phyloP scores from a whole-genome alignment of 2,113 vertebrate genomes.

The Zootoca vivipara region DNA sequence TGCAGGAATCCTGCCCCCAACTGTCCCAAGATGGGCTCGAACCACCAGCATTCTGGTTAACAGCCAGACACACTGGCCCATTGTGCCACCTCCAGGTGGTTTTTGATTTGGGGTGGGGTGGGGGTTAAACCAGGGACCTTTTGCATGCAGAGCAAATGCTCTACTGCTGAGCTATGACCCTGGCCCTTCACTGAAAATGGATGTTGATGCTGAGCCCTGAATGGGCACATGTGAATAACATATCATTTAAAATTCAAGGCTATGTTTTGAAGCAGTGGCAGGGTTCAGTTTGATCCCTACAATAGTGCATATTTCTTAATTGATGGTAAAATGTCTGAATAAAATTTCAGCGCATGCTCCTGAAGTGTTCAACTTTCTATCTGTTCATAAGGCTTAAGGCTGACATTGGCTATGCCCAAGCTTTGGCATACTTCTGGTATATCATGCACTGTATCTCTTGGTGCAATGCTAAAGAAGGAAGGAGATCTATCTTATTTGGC shows the following conservation, averaged over 20 bases:
- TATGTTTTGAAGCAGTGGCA: not conserved
- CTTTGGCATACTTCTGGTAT: not conserved
- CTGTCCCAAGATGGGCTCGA: no score
- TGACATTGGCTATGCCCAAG: not conserved
- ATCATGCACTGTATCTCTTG: not conserved
- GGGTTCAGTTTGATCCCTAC: not conserved
- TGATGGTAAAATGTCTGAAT: not conserved
- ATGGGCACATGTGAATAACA: not conserved
- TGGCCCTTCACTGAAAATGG: not conserved
- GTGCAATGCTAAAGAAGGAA: not conserved
- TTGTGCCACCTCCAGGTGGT: no score
- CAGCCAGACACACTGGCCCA: no score
- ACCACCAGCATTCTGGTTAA: no score
- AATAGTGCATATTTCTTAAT: not conserved
- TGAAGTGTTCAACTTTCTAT: not conserved
- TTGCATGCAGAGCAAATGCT: not conserved
- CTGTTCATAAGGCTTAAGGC: not conserved
- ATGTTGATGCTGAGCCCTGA: not conserved
- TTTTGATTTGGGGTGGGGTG: no score
- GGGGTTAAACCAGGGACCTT: not conserved
- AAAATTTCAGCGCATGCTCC: not conserved
- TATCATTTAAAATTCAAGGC: not conserved
- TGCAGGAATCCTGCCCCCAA: no score
- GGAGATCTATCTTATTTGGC: not conserved
- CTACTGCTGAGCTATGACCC: not conserved